Evolutionary conservation across 2,797 vertebrate species (phyloP).

Genomic region (Periophthalmus magnuspinnatus): DNA sequence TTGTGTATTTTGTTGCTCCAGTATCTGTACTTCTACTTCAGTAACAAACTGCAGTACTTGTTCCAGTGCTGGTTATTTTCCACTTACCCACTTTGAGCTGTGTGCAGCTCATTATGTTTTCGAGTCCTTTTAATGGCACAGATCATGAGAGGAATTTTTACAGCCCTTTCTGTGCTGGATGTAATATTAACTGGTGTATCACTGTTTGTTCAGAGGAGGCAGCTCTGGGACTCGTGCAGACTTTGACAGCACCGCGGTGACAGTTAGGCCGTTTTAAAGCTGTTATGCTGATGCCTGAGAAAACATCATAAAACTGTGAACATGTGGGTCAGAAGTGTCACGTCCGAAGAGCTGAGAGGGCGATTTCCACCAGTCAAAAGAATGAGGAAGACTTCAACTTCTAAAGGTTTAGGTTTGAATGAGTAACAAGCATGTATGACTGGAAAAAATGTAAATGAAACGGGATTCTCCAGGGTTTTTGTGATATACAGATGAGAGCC

Average conservation of each 20-base stretch:
- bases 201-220: slow-evolving; percentile 4
- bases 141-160: slow-evolving; percentile 2
- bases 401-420: not conserved
- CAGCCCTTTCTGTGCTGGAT: not conserved
- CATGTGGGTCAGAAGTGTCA: slow-evolving; percentile 38
- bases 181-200: not conserved
- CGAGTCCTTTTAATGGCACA: not conserved
- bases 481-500: not conserved
- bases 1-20: no score
- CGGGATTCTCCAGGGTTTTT: not conserved
- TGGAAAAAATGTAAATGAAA: not conserved
- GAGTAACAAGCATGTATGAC: not conserved
- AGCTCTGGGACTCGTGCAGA: not conserved
- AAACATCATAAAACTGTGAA: slow-evolving; percentile 39
- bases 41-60: no score
- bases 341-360: slow-evolving; percentile 25
- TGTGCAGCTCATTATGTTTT: not conserved
- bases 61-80: not conserved
- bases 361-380: not conserved
- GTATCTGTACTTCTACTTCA: no score
- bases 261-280: slow-evolving; percentile 28
- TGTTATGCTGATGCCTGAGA: slow-evolving; percentile 37
- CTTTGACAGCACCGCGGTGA: slow-evolving; percentile 15
- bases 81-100: not conserved
- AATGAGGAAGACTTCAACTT: not conserved